Evolutionary conservation across 2,797 vertebrate species (phyloP), one percentile per base, ranked within the genome.

Genomic region (Hippoglossus hippoglossus): DNA sequence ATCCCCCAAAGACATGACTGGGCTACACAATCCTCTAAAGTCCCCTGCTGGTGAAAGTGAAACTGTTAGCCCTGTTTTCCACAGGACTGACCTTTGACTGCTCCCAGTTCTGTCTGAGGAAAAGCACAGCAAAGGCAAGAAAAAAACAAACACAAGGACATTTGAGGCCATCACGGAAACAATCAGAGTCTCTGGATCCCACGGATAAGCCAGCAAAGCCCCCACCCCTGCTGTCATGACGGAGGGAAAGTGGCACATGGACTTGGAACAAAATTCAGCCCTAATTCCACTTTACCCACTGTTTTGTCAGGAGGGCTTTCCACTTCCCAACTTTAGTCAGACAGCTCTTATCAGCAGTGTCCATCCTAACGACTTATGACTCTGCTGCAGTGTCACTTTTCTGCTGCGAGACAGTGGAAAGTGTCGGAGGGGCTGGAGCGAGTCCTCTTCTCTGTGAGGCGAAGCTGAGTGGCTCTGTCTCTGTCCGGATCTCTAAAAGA

Each of bases 361-460:
- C 76, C 76, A 69, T 74, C 85, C 69, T 71, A 3, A 5, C 87
- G 89, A 92, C 89, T 90, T 87, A 91, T 92, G 85, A 85, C 86
- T 77, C 68, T 46, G 65, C 77, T 89, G 80, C 71, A 81, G 80
- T 79, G 70, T 80, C 81, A 87, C 77, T 89, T 85, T 90, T 89
- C 80, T 73, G 71, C 67, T 59, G 47, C 68, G 46, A 85, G 83
- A 87, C 72, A 79, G 81, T 0, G 9, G 34, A 84, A 75, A 71
- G 63, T 49, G 70, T 74, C 67, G 44, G 28, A 62, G 67, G 72
- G 79, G 44, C 44, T 5, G 44, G 44, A 19, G 18, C 41, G 18
- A 6, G 88, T 77, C 67, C 61, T 59, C 71, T 73, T 75, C 64
- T 81, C 74, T 80, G 63, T 69, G 67, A 84, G 71, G 71, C 51